These are phyloP conservation scores for Peribatodes rhomboidaria DNA, from an alignment of 2,888 invertebrate genomes.

Conservation along the genomic window DNA sequence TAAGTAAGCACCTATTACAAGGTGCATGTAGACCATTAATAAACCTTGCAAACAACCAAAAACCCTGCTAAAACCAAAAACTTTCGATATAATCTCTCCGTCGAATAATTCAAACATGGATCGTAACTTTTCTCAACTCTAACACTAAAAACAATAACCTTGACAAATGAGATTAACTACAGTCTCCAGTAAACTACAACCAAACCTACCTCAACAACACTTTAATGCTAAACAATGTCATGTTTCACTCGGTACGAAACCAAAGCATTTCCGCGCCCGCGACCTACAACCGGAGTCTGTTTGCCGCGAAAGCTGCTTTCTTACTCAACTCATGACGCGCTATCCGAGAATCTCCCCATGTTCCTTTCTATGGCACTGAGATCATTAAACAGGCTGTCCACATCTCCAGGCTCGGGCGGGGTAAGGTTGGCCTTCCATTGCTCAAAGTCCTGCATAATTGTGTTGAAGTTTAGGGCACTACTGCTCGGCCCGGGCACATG, in stretches of 20 bases:
- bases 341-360: slow-evolving; percentile 38
- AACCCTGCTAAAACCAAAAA: too few species aligned
- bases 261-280: slow-evolving; percentile 5
- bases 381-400: slow-evolving; percentile 45
- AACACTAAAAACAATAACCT: too few species aligned
- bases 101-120: too few species aligned
- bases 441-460: slow-evolving; percentile 56
- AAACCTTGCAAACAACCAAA: too few species aligned
- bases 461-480: slow-evolving; percentile 41
- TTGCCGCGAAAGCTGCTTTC: slow-evolving; percentile 42
- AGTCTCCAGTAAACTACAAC: neutral
- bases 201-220: slow-evolving; percentile 1
- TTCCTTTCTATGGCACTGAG: slow-evolving; percentile 38
- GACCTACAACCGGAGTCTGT: slow-evolving; percentile 21
- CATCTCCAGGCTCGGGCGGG: slow-evolving; percentile 38
- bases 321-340: slow-evolving; percentile 49
- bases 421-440: slow-evolving; percentile 51
- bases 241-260: neutral
- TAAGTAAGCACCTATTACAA: too few species aligned
- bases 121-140: too few species aligned
- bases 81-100: too few species aligned
- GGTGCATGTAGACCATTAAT: too few species aligned
- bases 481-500: slow-evolving; percentile 9
- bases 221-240: slow-evolving; percentile 1
- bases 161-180: neutral